Evolutionary conservation across 2,888 invertebrate genomes (phyloP), one percentile per base, ranked within the genome.

Genomic region (Reticulitermes lucifugus): DNA sequence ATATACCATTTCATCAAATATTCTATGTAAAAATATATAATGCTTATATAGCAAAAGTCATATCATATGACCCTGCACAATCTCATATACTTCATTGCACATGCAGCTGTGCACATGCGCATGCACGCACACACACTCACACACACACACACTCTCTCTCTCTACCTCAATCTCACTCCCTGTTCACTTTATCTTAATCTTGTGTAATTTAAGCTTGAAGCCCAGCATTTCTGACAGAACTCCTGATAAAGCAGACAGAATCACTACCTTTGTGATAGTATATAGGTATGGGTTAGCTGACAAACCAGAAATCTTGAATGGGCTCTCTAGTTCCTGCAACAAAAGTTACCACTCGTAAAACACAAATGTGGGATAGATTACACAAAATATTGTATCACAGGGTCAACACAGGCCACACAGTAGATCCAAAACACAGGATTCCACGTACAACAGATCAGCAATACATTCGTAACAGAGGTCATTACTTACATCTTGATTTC

Each of bases 201-300:
- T 99, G 91, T 98, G 97, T 80, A 99, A 92, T 92, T 99, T 99
- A 86, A 99, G 93, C 91, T 99, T 99, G 91, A 99, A 99, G 83
- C 99, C 99, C 84, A 98, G 92, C 92, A 98, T 94, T 92, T 99
- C 98, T 6, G 98, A 98, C n/a, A 99, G 93, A 35, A 98, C 98
- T 9, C 98, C 98, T 0, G 98, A 98, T 82, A 99, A 94, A 2
- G 99, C 99, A 0, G 98, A 98, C 79, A 99, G 92, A 88, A 99
- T 96, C 10, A 99, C 97, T 84, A 99, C 96, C 92, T 98, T 98
- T 18, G 98, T 98, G 87, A 98, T 96, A 86, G 98, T 99, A 91
- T 98, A 98, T 84, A 99, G 92, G 90, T 98, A 97, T 83, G 98
- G 98, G 92, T 99, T 99, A 86, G 98, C 97, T 87, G 98, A 98